Conservation (phyloP, 2,888 invertebrate genomes). For the Aporophyla nigra region DNA sequence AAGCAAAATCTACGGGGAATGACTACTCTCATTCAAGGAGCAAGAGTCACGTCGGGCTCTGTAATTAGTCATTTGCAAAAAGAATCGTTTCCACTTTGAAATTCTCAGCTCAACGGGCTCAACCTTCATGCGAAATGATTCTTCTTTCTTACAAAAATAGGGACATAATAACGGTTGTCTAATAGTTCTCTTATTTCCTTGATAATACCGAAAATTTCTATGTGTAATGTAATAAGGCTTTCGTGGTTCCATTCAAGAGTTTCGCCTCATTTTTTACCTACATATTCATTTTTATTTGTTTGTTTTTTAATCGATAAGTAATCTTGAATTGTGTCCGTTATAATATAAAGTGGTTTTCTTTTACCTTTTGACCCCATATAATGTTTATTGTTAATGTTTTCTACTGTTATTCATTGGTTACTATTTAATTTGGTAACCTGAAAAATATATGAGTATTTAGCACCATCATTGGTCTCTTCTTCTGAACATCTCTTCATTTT, state of each 20-base stretch:
- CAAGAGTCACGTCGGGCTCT: too few species aligned
- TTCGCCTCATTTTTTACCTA: constrained; percentile 22
- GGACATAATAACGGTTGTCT: not conserved
- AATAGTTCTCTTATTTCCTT: constrained; percentile 11
- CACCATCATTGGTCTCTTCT: not conserved
- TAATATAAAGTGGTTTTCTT: constrained; percentile 9
- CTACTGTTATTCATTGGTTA: constrained; percentile 1
- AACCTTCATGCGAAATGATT: not conserved
- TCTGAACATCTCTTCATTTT: too few species aligned
- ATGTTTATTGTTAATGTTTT: constrained; percentile 23
- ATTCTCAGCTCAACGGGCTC: not conserved
- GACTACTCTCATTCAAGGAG: too few species aligned
- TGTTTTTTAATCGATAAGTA: constrained; percentile 6
- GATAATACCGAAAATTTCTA: not conserved
- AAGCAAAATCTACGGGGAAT: too few species aligned
- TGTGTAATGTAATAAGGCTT: constrained; percentile 8
- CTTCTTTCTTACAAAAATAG: not conserved
- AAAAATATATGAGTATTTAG: not conserved
- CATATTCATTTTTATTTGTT: constrained; percentile 8
- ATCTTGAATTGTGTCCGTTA: constrained; percentile 27
- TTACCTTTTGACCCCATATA: constrained; percentile 8
- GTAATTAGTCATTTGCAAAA: not conserved
- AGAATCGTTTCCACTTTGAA: not conserved
- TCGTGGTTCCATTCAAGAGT: constrained; percentile 13
- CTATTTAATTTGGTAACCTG: constrained; percentile 2